Evolutionary conservation across 2,113 vertebrate genomes (phyloP).

Genomic region (Narcine bancroftii): DNA sequence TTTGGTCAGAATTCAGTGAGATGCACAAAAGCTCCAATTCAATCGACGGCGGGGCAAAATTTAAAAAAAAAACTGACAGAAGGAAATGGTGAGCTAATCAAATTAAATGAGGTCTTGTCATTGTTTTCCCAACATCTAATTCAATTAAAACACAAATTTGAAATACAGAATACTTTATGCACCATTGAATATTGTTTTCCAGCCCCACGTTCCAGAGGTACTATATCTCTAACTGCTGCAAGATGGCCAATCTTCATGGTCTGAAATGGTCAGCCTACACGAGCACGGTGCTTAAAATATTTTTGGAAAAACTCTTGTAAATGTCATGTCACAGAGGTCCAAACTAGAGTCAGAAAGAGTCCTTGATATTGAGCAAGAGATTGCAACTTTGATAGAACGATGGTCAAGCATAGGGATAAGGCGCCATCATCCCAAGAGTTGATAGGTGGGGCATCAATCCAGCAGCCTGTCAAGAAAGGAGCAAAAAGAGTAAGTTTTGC

Average conservation of each 20-base stretch:
- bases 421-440: neutral
- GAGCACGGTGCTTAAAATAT: neutral
- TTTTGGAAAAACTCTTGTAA: neutral
- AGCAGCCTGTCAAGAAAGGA: neutral
- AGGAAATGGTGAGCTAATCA: neutral
- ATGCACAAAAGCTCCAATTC: neutral
- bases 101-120: neutral
- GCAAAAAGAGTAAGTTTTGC: neutral
- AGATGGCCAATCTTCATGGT: neutral
- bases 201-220: neutral
- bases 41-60: neutral
- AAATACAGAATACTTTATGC: neutral
- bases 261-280: neutral
- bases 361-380: neutral
- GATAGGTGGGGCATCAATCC: neutral
- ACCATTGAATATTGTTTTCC: neutral
- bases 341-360: neutral
- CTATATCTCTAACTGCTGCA: neutral
- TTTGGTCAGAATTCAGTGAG: neutral
- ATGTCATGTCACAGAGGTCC: neutral
- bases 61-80: neutral
- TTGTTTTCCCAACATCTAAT: neutral
- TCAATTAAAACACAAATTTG: neutral
- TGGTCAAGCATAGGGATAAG: neutral
- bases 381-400: neutral